These are phyloP conservation scores for Equus quagga DNA, from an alignment of 2,113 vertebrate species.

Conservation along the genomic window DNA sequence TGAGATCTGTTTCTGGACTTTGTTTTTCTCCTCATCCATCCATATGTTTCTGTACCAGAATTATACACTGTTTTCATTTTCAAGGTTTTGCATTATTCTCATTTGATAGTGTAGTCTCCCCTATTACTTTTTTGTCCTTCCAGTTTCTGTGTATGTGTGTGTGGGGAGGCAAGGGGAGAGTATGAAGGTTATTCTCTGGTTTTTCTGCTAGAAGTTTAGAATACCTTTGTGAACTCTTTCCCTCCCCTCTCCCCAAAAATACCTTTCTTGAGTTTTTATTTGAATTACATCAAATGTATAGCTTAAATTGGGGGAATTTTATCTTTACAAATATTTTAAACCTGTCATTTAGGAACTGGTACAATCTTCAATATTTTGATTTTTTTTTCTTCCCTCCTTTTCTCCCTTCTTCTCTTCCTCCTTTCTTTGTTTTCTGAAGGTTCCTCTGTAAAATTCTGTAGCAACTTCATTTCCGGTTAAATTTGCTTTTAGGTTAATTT, in stretches of 20 bases:
- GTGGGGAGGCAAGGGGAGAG: background rate
- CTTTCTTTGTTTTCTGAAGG: background rate
- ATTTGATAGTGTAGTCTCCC: background rate
- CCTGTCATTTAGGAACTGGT: constrained; percentile 3
- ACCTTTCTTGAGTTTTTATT: background rate
- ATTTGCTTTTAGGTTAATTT: background rate
- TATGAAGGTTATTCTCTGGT: background rate
- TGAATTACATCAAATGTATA: background rate
- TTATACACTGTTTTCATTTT: background rate
- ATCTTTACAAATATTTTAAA: constrained; percentile 19
- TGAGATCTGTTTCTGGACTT: background rate
- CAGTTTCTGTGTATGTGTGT: background rate
- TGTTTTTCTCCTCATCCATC: background rate
- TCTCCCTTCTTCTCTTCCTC: too few relatives aligned
- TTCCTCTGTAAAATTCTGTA: background rate
- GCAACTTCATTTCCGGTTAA: background rate
- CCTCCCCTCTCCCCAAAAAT: background rate
- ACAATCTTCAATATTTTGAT: background rate
- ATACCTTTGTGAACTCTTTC: background rate
- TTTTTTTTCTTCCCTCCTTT: background rate
- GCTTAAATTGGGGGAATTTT: constrained; percentile 22
- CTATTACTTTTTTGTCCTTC: background rate
- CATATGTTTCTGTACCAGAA: background rate
- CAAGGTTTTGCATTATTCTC: background rate
- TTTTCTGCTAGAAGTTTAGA: constrained; percentile 21